These are phyloP conservation scores for Lepidocolaptes lacrymiger DNA, from an alignment of 2,797 vertebrate genomes.

Conservation along the genomic window DNA sequence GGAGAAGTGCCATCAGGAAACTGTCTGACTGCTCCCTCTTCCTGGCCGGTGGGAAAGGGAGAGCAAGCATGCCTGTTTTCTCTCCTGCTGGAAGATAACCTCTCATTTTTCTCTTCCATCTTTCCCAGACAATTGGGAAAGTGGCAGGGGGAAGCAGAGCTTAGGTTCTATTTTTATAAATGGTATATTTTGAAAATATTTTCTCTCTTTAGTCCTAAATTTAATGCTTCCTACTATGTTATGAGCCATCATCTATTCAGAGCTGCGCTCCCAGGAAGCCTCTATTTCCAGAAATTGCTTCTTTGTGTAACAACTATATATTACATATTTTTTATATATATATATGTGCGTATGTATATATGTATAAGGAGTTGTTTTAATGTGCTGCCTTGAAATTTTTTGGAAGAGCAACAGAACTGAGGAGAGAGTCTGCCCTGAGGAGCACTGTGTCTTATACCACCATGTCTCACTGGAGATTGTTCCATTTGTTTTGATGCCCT, in stretches of 20 bases:
- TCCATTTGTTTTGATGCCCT: constrained; percentile 44
- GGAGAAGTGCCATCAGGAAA: not conserved
- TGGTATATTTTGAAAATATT: not conserved
- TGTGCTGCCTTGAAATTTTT: constrained; percentile 2
- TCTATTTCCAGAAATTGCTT: not conserved
- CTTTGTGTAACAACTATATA: not conserved
- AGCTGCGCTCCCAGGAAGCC: not conserved
- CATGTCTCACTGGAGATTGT: not conserved
- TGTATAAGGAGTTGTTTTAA: not conserved
- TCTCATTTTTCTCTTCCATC: not conserved
- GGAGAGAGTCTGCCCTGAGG: constrained; percentile 32
- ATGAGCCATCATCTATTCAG: not conserved
- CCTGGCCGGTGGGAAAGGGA: not conserved
- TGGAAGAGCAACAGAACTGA: not conserved
- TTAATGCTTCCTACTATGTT: not conserved
- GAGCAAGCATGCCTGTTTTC: not conserved
- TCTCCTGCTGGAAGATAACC: not conserved
- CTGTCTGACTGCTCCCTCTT: not conserved
- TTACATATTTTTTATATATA: too few species aligned
- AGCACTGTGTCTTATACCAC: not conserved
- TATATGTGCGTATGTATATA: not conserved
- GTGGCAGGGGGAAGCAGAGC: not conserved
- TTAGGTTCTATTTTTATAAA: not conserved
- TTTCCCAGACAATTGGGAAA: not conserved
- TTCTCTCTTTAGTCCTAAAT: not conserved